A percentile compares a stretch with the other conserved stretches of the same genome.
These are phyloP conservation scores for Penaeus indicus DNA, from an alignment of 1,140 invertebrate species.

Conservation along the genomic window DNA sequence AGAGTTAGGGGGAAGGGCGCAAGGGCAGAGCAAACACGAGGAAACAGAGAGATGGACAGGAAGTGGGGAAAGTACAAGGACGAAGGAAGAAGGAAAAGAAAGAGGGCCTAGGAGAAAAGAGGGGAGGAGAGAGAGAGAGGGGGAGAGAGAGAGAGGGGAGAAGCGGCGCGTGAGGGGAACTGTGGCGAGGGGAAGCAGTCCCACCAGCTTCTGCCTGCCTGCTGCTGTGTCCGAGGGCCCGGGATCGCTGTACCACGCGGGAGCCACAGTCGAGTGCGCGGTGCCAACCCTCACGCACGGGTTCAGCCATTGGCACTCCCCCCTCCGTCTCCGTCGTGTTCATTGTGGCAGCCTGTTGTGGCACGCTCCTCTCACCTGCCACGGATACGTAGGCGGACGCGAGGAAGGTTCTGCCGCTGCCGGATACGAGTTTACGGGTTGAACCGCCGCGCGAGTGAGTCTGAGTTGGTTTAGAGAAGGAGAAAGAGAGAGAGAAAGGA, in stretches of 20 bases:
- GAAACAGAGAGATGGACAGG: constrained; percentile 6
- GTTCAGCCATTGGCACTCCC: constrained; percentile 28
- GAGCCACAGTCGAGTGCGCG: constrained; percentile 27
- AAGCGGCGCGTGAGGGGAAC: no score
- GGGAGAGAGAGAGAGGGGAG: no score
- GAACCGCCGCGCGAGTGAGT: background rate
- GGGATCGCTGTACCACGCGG: background rate
- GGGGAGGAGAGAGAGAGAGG: background rate
- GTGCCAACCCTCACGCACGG: constrained; percentile 29
- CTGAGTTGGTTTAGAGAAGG: constrained; percentile 1
- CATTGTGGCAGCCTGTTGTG: constrained; percentile 8
- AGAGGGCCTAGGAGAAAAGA: background rate
- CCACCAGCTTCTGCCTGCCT: no score
- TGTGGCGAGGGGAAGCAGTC: no score
- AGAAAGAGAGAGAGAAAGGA: background rate
- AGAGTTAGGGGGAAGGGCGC: background rate
- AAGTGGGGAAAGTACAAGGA: background rate
- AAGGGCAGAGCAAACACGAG: background rate
- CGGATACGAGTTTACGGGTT: background rate
- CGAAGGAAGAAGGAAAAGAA: background rate
- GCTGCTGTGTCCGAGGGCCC: no score
- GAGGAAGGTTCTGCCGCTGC: background rate
- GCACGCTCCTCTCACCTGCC: constrained; percentile 2
- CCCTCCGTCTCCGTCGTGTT: constrained; percentile 11
- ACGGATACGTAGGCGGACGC: background rate